Base-by-base conservation (phyloP, 1,140 invertebrate species). In the Drosophila sechellia region DNA sequence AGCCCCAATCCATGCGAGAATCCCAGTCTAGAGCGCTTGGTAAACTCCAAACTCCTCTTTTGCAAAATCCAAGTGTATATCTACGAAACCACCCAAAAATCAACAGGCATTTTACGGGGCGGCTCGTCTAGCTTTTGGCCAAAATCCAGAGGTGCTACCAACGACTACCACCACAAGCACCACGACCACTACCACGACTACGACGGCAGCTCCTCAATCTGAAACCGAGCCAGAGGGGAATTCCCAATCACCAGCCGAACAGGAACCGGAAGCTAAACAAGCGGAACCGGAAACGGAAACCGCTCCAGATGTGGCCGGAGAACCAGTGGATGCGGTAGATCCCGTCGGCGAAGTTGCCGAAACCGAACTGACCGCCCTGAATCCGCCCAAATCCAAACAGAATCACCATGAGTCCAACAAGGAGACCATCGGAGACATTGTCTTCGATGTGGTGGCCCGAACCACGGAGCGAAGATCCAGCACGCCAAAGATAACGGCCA, bases 71-170 rank as follows among this genome's bases (percentile, higher is more conserved):
- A 77, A 86, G 83, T 86, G 83, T 86, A 90, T 90, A 80, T 81
- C 81, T 77, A 86, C 86, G 71, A 90, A 90, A 90, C 86, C 86
- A 80, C 86, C 79, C 72, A 89, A 87, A 89, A 90, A 90, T 52
- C 84, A 77, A 91, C 77, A 89, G 87, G 77, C 80, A 65, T 91
- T 91, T 76, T 84, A 92, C 69, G 91, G 91, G 50, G 91, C 91
- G 34, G 91, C 91, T 46, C 90, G 91, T 54, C 77, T 92, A 45
- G 90, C 91, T 8, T 92, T 91, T 59, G 91, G 91, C 45, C 91
- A 92, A 66, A 91, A 92, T 77, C 91, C 91, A 4, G 90, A 92
- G 63, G 86, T 90, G 46, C 77, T 90, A 57, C 79, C 90, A 22
- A 91, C 81, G 37, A 80, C 86, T 13, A 79, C 89, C 13, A 80